phyloP scores from a whole-genome alignment of 2,888 invertebrate genomes.

The Hirtodrosophila duncani region DNA sequence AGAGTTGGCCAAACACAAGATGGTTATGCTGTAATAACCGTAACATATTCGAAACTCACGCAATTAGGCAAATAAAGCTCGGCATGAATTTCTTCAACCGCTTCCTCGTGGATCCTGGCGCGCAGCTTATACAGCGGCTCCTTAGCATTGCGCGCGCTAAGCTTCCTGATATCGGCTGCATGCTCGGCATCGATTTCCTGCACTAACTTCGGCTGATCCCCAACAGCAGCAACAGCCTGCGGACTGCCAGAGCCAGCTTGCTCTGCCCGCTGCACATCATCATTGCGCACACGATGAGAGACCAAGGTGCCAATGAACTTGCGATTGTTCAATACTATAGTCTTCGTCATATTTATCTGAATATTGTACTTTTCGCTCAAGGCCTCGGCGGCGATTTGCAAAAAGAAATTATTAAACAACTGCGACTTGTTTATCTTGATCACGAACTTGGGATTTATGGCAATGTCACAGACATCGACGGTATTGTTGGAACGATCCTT shows the following conservation, averaged over 20 bases:
- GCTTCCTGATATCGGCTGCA: slow-evolving; percentile 28
- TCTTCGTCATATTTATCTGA: slow-evolving; percentile 83
- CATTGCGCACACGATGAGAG: slow-evolving; percentile 86
- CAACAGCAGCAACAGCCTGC: background rate
- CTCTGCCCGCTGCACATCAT: slow-evolving; percentile 80
- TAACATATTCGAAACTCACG: slow-evolving; percentile 55
- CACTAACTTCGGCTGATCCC: slow-evolving; percentile 77
- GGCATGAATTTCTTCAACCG: slow-evolving; percentile 72
- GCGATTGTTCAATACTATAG: slow-evolving; percentile 85
- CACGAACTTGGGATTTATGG: slow-evolving; percentile 88
- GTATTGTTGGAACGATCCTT: slow-evolving; percentile 86
- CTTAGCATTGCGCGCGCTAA: slow-evolving; percentile 40
- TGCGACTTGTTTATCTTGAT: slow-evolving; percentile 85
- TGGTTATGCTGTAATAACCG: background rate
- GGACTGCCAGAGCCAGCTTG: background rate
- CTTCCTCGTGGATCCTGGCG: slow-evolving; percentile 79
- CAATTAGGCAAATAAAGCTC: slow-evolving; percentile 78
- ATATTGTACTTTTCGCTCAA: slow-evolving; percentile 88
- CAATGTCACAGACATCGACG: slow-evolving; percentile 89
- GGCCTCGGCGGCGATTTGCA: slow-evolving; percentile 88
- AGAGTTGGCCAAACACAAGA: too few relatives aligned
- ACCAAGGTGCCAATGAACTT: slow-evolving; percentile 87
- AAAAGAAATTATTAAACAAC: slow-evolving; percentile 87
- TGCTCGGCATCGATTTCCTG: slow-evolving; percentile 80
- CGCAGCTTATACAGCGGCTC: slow-evolving; percentile 82